These are phyloP conservation scores for Empidonax traillii DNA, from an alignment of 2,113 vertebrate genomes.

Conservation along the genomic window DNA sequence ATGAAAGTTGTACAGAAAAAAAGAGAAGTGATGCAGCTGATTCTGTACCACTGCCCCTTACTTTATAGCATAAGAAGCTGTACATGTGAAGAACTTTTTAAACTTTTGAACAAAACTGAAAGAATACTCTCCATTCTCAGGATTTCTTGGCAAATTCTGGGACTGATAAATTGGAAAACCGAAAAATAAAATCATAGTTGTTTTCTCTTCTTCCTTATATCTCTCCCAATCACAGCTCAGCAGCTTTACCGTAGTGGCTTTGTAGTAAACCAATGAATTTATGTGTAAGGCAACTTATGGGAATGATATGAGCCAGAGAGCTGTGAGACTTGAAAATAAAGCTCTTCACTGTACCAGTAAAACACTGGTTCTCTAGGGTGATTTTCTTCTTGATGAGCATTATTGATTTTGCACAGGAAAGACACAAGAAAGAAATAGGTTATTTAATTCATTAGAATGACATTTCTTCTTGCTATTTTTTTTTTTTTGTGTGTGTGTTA, in stretches of 20 bases:
- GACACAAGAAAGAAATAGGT: neutral
- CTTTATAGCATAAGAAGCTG: neutral
- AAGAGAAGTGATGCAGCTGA: neutral
- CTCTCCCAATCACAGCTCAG: neutral
- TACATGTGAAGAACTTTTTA: neutral
- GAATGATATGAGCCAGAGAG: neutral
- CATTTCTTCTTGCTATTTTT: neutral
- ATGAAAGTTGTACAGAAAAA: neutral
- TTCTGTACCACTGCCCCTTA: neutral
- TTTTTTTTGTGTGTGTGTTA: neutral
- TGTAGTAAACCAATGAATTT: neutral
- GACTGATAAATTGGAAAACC: neutral
- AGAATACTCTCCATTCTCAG: neutral
- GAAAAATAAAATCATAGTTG: neutral
- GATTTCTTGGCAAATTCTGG: neutral
- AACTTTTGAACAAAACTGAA: neutral
- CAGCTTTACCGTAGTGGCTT: neutral
- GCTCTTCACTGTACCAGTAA: neutral
- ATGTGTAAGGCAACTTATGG: neutral
- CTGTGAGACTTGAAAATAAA: neutral
- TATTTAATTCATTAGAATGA: neutral
- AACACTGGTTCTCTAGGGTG: neutral
- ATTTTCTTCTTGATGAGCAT: neutral
- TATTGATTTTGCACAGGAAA: neutral
- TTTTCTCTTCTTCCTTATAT: neutral